phyloP scores from a whole-genome alignment of 2,113 vertebrate genomes.

The Mastomys natalensis region DNA sequence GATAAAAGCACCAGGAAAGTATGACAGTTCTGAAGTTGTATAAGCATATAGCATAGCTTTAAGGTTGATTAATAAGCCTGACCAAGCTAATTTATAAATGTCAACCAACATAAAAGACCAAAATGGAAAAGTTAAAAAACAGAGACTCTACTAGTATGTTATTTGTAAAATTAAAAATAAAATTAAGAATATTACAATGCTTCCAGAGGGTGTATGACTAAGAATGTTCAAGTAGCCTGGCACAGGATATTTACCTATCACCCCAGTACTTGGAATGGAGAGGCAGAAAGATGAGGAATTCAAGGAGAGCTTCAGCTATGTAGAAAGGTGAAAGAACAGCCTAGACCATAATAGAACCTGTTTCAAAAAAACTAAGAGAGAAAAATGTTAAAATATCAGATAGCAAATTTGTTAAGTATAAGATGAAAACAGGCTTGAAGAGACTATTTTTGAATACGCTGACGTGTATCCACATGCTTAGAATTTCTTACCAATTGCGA shows the following conservation, averaged over 20 bases:
- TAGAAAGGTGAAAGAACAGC: neutral
- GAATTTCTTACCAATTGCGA: neutral
- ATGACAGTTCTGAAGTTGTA: neutral
- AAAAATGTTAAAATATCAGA: neutral
- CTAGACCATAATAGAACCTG: neutral
- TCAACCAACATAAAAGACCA: neutral
- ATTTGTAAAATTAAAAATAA: slow-evolving; percentile 41
- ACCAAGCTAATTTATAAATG: slow-evolving; percentile 8
- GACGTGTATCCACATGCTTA: neutral
- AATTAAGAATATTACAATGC: slow-evolving; percentile 29
- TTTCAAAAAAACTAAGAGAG: neutral
- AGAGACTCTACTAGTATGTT: neutral
- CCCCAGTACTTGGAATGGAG: neutral
- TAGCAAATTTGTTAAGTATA: neutral
- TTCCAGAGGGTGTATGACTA: neutral
- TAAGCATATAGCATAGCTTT: neutral
- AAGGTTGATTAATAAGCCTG: neutral
- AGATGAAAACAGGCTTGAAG: neutral
- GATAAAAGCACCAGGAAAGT: neutral
- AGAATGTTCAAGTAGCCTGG: neutral
- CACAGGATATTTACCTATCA: neutral
- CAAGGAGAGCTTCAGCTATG: neutral
- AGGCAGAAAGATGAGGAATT: neutral
- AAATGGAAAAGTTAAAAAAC: neutral
- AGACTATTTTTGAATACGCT: neutral